These are phyloP conservation scores for Ptiloglossa arizonensis DNA, from an alignment of 1,140 invertebrate genomes.

Conservation along the genomic window DNA sequence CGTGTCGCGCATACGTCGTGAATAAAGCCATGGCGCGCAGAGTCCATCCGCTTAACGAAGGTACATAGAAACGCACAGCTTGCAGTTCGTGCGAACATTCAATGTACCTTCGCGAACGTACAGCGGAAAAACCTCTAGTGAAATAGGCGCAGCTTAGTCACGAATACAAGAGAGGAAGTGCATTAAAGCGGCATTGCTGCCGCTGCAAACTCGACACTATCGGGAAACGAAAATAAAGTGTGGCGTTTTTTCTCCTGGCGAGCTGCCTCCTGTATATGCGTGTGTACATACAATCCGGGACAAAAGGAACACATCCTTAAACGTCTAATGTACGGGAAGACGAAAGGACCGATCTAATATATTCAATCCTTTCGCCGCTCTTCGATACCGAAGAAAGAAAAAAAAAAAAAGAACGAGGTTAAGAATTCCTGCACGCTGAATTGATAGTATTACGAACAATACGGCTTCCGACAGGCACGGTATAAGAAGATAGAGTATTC, in stretches of 20 bases:
- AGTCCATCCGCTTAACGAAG: constrained; percentile 42
- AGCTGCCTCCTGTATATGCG: background rate
- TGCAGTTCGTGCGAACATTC: constrained; percentile 46
- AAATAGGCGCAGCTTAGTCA: constrained; percentile 47
- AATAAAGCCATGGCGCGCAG: constrained; percentile 12
- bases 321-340: background rate
- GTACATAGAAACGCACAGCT: constrained; percentile 43
- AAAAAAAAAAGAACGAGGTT: no score
- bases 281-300: background rate
- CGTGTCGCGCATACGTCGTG: constrained; percentile 2
- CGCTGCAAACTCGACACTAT: constrained; percentile 47
- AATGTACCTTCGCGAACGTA: constrained; percentile 28
- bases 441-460: constrained; percentile 38
- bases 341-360: background rate
- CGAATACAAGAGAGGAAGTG: constrained; percentile 49
- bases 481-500: constrained; percentile 30
- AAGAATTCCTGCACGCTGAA: constrained; percentile 20
- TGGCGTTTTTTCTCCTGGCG: background rate
- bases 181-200: constrained; percentile 50
- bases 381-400: constrained; percentile 11
- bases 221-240: constrained; percentile 48
- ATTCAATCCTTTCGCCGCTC: no score
- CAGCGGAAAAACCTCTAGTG: constrained; percentile 31
- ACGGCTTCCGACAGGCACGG: constrained; percentile 24
- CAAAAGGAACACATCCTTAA: background rate